Conservation (phyloP, 2,888 invertebrate genomes). For the Sclerodermus sp. region DNA sequence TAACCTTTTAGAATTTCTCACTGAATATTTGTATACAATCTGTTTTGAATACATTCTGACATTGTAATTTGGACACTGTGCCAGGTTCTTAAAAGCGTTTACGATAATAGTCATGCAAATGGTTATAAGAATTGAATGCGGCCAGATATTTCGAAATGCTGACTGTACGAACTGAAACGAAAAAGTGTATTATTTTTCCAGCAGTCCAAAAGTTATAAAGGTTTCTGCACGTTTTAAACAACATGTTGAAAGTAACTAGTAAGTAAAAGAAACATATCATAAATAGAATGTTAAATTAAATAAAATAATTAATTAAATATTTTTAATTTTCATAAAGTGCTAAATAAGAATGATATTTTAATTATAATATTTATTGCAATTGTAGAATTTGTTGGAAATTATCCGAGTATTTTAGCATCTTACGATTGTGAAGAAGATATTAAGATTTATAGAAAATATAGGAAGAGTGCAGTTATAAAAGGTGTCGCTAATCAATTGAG, state of each 20-base stretch:
- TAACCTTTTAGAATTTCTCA: background rate
- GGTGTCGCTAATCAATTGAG: slow-evolving; percentile 35
- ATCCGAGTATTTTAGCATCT: no score
- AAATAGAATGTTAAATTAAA: no score
- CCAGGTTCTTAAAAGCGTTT: background rate
- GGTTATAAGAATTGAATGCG: slow-evolving; percentile 22
- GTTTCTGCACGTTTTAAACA: slow-evolving; percentile 18
- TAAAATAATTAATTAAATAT: no score
- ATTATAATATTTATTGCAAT: no score
- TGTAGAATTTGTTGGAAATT: no score
- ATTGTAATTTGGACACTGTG: background rate
- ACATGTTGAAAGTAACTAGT: slow-evolving; percentile 35
- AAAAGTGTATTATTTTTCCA: slow-evolving; percentile 15
- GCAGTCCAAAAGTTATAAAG: slow-evolving; percentile 6
- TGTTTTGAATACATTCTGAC: background rate
- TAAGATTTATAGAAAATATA: background rate
- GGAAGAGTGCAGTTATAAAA: slow-evolving; percentile 25
- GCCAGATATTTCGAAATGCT: slow-evolving; percentile 35
- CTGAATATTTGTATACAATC: background rate
- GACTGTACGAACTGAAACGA: slow-evolving; percentile 26
- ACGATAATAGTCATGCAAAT: slow-evolving; percentile 9
- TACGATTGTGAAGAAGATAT: no score
- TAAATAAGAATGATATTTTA: no score
- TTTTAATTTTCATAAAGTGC: no score
- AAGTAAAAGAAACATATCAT: slow-evolving; percentile 22